These are phyloP conservation scores for Deroplatys truncata DNA, from an alignment of 2,888 invertebrate species.

Conservation along the genomic window DNA sequence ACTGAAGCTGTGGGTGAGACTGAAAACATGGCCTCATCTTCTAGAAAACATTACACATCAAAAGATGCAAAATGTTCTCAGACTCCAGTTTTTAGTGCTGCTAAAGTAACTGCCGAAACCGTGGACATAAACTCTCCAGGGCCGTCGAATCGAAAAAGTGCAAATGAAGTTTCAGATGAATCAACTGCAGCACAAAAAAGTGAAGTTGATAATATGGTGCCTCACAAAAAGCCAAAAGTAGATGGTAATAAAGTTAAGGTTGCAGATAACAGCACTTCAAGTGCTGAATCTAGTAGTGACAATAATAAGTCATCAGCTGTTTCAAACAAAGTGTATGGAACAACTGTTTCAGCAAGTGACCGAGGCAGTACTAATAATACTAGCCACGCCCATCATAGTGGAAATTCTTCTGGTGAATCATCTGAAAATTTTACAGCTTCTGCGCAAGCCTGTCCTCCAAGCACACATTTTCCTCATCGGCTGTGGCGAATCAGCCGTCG, in stretches of 20 bases:
- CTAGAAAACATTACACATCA: neutral
- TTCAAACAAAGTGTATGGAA: neutral
- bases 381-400: neutral
- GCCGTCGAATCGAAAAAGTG: neutral
- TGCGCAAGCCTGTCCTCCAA: neutral
- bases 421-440: neutral
- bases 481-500: constrained; percentile 34
- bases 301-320: neutral
- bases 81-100: neutral
- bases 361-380: neutral
- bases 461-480: constrained; percentile 24
- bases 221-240: neutral
- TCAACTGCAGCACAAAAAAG: neutral
- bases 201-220: neutral
- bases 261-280: neutral
- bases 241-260: neutral
- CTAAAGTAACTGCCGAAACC: neutral
- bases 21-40: neutral
- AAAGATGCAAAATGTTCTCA: neutral
- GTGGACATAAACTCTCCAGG: neutral
- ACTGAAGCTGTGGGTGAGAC: neutral
- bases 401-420: neutral
- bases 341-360: neutral
- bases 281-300: neutral
- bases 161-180: neutral